Evolutionary conservation across 2,113 vertebrate genomes (phyloP).

Genomic region (Pitta sordida): DNA sequence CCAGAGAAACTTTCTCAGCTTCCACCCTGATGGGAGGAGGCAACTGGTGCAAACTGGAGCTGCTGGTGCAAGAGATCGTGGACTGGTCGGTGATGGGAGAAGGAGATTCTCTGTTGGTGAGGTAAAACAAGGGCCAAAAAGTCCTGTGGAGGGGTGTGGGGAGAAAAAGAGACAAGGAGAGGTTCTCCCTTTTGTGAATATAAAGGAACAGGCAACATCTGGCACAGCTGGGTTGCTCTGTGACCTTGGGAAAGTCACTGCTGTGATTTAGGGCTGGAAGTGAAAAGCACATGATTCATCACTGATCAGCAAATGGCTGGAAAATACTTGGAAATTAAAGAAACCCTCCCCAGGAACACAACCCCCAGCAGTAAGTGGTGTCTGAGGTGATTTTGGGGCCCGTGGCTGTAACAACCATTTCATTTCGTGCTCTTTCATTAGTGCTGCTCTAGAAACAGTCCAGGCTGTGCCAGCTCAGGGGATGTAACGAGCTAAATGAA

Average conservation of each 20-base stretch:
- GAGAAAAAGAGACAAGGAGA: neutral
- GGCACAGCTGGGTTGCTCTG: neutral
- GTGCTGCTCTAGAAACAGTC: neutral
- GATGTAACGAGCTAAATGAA: neutral
- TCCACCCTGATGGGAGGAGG: neutral
- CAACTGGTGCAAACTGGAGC: neutral
- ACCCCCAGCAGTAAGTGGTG: neutral
- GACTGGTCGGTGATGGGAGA: neutral
- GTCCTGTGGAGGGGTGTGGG: neutral
- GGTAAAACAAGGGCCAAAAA: neutral
- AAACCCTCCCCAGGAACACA: neutral
- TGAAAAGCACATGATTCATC: neutral
- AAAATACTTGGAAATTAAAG: neutral
- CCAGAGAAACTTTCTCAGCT: neutral
- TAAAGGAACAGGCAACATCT: neutral
- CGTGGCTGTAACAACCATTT: neutral
- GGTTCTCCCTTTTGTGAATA: neutral
- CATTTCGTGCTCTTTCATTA: neutral
- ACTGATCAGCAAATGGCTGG: neutral
- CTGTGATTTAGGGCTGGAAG: neutral
- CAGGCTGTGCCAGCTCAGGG: neutral
- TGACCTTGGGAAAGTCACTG: neutral
- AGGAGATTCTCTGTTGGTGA: neutral
- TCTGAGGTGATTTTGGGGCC: neutral
- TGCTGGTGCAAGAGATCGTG: neutral